These are phyloP conservation scores for Caenorhabditis drosophilae DNA, from an alignment of 2,888 invertebrate species.

Conservation along the genomic window DNA sequence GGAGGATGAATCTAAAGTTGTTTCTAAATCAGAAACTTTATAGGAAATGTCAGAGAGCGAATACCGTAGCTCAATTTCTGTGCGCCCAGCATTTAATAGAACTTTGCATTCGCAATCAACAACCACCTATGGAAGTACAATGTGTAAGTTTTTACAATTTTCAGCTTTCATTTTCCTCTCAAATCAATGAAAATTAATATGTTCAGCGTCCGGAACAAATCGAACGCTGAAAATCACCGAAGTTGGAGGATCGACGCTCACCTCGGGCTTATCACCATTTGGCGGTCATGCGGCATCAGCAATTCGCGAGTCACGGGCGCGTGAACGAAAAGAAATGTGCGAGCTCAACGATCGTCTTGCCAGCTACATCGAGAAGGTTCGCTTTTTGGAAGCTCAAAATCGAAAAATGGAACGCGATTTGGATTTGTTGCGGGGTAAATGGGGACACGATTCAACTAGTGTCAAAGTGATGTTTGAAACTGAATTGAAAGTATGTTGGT, in stretches of 20 bases:
- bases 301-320: constrained; percentile 69
- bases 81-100: constrained; percentile 59
- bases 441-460: constrained; percentile 68
- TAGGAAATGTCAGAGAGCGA: constrained; percentile 45
- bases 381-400: constrained; percentile 69
- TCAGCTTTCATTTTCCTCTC: too few relatives aligned
- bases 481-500: constrained; percentile 50
- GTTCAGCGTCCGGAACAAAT: constrained; percentile 40
- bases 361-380: constrained; percentile 72
- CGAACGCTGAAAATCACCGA: constrained; percentile 64
- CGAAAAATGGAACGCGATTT: constrained; percentile 65
- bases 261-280: constrained; percentile 58
- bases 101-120: constrained; percentile 37
- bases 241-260: constrained; percentile 46
- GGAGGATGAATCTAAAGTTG: background rate
- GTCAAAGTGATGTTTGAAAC: constrained; percentile 61
- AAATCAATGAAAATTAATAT: too few relatives aligned
- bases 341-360: constrained; percentile 73
- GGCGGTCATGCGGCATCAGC: constrained; percentile 69
- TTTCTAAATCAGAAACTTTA: constrained; percentile 2
- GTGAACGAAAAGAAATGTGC: constrained; percentile 72
- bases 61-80: constrained; percentile 53
- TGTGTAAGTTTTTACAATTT: constrained; percentile 42
- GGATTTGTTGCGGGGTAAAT: constrained; percentile 59
- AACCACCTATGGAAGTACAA: constrained; percentile 44